Conservation (phyloP, 2,113 vertebrate species). For the Capricornis sumatraensis region DNA sequence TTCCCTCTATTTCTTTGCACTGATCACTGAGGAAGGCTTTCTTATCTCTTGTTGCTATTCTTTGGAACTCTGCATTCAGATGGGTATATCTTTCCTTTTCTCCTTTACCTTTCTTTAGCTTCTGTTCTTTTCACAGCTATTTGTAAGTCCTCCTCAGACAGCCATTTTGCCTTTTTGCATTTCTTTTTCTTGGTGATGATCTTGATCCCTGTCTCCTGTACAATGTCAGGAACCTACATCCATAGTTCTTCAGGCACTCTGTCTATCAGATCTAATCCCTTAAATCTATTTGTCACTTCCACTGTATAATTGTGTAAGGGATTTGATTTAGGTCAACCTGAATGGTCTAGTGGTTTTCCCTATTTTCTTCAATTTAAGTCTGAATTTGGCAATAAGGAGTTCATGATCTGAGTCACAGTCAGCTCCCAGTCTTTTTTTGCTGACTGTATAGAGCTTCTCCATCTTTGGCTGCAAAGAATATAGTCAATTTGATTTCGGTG, state of each 20-base stretch:
- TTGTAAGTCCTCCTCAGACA: background rate
- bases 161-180: background rate
- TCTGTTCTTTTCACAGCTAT: background rate
- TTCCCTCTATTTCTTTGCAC: background rate
- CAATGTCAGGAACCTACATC: background rate
- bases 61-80: background rate
- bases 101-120: background rate
- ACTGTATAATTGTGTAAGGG: rapidly evolving
- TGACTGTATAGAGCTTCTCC: background rate
- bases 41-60: background rate
- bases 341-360: background rate
- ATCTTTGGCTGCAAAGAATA: background rate
- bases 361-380: background rate
- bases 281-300: background rate
- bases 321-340: background rate
- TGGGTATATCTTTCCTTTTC: background rate
- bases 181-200: background rate
- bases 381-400: background rate
- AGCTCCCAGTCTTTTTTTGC: background rate
- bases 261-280: background rate
- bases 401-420: background rate
- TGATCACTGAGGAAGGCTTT: background rate
- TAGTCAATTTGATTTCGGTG: background rate
- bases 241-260: background rate
- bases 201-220: no score